These are phyloP conservation scores for Nasonovia ribisnigri DNA, from an alignment of 2,888 invertebrate species.

Conservation along the genomic window DNA sequence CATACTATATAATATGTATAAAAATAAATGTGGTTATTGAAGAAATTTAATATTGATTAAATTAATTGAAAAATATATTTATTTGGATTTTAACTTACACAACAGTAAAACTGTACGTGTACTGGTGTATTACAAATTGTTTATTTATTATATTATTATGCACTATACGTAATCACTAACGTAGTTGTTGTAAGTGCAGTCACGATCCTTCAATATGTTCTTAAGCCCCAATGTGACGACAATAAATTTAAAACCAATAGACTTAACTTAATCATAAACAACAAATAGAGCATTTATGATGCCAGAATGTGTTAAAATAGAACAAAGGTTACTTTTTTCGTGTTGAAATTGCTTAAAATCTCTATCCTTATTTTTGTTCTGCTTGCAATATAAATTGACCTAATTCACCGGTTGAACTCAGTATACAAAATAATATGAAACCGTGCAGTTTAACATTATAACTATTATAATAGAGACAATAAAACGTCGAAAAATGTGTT, in stretches of 20 bases:
- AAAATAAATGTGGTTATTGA: not conserved
- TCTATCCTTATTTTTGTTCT: not conserved
- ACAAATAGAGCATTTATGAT: not conserved
- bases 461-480: no score
- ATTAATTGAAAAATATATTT: not conserved
- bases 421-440: no score
- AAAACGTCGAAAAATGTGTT: not conserved
- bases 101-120: not conserved
- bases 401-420: no score
- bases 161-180: conserved; percentile 2
- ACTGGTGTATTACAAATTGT: not conserved
- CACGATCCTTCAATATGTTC: conserved; percentile 20
- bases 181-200: conserved; percentile 27
- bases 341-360: not conserved
- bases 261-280: not conserved
- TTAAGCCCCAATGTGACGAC: not conserved
- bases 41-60: not conserved
- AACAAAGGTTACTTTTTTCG: not conserved
- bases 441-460: no score
- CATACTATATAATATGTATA: not conserved
- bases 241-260: conserved; percentile 27
- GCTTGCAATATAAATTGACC: not conserved
- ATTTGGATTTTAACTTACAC: not conserved
- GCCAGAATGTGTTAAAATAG: not conserved
- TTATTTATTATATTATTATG: conserved; percentile 15